Base-by-base conservation (phyloP, 1,140 invertebrate genomes). In the Laupala kohalensis region DNA sequence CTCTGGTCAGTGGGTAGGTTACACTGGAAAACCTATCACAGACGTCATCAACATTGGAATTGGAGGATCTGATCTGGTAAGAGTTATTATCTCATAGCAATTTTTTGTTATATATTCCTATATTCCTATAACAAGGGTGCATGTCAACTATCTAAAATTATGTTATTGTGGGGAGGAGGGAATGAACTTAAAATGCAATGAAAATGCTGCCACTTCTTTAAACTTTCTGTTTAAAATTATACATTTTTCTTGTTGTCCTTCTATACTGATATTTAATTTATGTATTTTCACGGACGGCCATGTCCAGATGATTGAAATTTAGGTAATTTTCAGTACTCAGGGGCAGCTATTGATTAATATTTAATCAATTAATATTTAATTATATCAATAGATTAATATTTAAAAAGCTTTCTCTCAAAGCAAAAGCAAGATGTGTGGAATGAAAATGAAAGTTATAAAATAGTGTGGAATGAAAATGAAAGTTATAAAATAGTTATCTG, bases 31-130 rank as follows among this genome's bases (percentile, higher is more conserved):
- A 82, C 79, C 90, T 71, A 99, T 99, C 67, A 96, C 93, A 72
- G 97, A 99, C 86, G 93, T 99, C 67, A 92, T 99, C 27, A 99
- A 99, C 81, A 99, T 99, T 85, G 98, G 98, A 69, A 99, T 99
- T 78, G 98, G 98, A 69, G 98, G 98, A 27, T 99, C 97, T 6
- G 98, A 99, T 86, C 84, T 99, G 77, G 90, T 91, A 82, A 81
- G 78, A 76, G 25, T 19, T 29, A 27, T 37, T 5, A n/a, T 53
- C 1, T 13, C 37, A 53, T 19, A 53, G n/a, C n/a, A n/a, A n/a
- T n/a, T n/a, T n/a, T n/a, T n/a, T n/a, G n/a, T n/a, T n/a, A n/a
- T n/a, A n/a, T n/a, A n/a, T n/a, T n/a, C n/a, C n/a, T n/a, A n/a
- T n/a, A n/a, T n/a, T n/a, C n/a, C n/a, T n/a, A n/a, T n/a, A n/a